Percentiles rank a stretch among this genome's conserved stretches.
Evolutionary conservation across 2,797 vertebrate species (phyloP).

Genomic region (Myotis findleyi): DNA sequence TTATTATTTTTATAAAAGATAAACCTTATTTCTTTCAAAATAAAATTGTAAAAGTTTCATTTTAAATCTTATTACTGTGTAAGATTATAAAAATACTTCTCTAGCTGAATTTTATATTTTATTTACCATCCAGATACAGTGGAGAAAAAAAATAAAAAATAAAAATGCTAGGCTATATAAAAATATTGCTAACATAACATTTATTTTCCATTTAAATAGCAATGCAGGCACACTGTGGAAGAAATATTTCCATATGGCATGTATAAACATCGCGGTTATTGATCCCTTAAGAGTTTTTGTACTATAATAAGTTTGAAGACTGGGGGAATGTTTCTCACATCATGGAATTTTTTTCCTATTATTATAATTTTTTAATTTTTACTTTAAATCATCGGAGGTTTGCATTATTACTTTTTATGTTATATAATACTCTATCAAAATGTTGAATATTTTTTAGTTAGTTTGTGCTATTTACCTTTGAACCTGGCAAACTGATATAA

Average conservation of each 20-base stretch:
- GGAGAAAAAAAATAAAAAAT: conserved; percentile 42
- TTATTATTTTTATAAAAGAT: conserved; percentile 24
- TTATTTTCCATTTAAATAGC: conserved; percentile 76
- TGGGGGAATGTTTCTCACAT: not conserved
- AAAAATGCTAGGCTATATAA: conserved; percentile 64
- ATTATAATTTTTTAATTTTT: not conserved
- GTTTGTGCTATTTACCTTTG: not conserved
- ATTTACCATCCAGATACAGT: conserved; percentile 48
- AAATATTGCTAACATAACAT: conserved; percentile 77
- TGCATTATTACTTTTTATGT: not conserved
- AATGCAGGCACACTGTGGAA: conserved; percentile 52
- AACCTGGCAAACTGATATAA: conserved; percentile 8
- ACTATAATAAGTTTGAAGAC: conserved; percentile 48
- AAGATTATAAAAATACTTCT: conserved; percentile 42
- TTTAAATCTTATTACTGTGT: conserved; percentile 36
- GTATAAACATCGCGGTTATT: conserved; percentile 67
- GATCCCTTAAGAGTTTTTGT: conserved; percentile 66
- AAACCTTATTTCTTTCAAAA: not conserved
- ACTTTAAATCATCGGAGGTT: not conserved
- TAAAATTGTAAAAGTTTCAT: conserved; percentile 41
- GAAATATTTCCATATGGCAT: conserved; percentile 74
- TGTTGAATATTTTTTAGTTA: not conserved
- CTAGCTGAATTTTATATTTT: conserved; percentile 59
- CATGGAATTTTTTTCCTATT: conserved; percentile 46
- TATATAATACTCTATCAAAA: not conserved